Percentiles rank a stretch among this genome's conserved stretches.
Evolutionary conservation across 2,797 vertebrate species (phyloP).

Genomic region (Thripadectes ignobilis): DNA sequence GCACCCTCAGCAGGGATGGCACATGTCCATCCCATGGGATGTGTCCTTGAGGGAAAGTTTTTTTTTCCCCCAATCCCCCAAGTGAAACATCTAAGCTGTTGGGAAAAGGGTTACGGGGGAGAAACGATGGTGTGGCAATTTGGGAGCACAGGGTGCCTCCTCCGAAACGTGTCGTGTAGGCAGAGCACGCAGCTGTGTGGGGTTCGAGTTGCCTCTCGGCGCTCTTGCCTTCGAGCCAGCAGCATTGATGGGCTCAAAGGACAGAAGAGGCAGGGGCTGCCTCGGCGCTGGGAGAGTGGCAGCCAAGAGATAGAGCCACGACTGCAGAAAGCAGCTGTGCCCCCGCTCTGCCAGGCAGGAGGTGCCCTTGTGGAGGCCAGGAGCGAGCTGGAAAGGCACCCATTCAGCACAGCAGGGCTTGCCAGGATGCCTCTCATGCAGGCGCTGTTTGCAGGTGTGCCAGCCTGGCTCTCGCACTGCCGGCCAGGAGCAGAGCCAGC

Average conservation of each 20-base stretch:
- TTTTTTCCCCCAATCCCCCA: not conserved
- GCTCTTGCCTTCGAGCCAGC: conserved; percentile 7
- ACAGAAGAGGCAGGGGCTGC: not conserved
- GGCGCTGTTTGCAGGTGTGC: not conserved
- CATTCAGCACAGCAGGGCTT: not conserved
- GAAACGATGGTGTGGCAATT: not conserved
- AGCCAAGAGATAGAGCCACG: not conserved
- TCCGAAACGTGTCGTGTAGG: not conserved
- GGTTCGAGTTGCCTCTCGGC: not conserved
- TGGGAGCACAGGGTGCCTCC: not conserved
- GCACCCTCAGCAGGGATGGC: not conserved
- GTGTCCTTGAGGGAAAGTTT: not conserved
- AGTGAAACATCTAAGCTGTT: not conserved
- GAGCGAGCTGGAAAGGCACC: not conserved
- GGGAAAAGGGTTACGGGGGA: not conserved
- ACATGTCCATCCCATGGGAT: not conserved
- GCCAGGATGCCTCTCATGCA: not conserved
- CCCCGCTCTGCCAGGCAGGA: not conserved
- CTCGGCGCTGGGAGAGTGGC: not conserved
- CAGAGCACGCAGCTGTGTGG: conserved; percentile 31
- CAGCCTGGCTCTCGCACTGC: not conserved
- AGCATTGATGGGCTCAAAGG: not conserved
- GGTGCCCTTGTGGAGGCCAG: not conserved
- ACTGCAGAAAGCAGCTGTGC: conserved; percentile 24
- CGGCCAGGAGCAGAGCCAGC: rapidly evolving